Percentiles rank a stretch among this genome's conserved stretches.
Evolutionary conservation across 1,140 invertebrate species (phyloP).

Genomic region (Hypsibius dujardini): DNA sequence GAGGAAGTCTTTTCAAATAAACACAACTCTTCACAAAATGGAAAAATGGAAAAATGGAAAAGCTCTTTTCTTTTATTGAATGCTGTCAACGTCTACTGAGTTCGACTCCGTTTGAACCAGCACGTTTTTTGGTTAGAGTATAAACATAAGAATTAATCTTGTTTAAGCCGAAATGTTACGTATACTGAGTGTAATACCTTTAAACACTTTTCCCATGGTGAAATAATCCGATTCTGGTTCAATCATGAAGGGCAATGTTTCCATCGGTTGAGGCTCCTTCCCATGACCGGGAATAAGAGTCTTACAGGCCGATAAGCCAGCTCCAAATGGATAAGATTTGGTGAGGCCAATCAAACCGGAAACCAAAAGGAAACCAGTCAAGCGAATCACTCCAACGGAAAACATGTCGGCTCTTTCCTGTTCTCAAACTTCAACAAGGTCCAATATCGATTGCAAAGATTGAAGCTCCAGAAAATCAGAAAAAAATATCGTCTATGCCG

Average conservation of each 20-base stretch:
- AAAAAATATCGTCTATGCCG: not conserved
- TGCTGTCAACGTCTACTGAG: not conserved
- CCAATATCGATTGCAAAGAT: no score
- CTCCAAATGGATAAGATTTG: not conserved
- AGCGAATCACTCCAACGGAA: not conserved
- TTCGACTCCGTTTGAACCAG: not conserved
- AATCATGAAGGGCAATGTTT: slow-evolving; percentile 9
- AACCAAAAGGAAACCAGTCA: not conserved
- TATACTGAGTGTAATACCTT: not conserved
- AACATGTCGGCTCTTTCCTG: not conserved
- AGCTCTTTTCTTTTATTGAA: not conserved
- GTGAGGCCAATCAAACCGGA: not conserved
- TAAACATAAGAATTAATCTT: not conserved
- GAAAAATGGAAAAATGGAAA: no score
- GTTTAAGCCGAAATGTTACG: not conserved
- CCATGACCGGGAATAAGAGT: not conserved
- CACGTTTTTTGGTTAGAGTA: not conserved
- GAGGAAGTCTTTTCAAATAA: slow-evolving; percentile 10
- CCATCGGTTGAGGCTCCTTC: not conserved
- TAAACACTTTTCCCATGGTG: not conserved
- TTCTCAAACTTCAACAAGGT: not conserved
- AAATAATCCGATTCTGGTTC: not conserved
- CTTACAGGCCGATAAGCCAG: not conserved
- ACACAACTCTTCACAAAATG: no score
- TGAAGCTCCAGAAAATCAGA: no score